Evolutionary conservation across 92 coral and sea anemone genomes (phyloP).

Genomic region (Phenganax marumi): DNA sequence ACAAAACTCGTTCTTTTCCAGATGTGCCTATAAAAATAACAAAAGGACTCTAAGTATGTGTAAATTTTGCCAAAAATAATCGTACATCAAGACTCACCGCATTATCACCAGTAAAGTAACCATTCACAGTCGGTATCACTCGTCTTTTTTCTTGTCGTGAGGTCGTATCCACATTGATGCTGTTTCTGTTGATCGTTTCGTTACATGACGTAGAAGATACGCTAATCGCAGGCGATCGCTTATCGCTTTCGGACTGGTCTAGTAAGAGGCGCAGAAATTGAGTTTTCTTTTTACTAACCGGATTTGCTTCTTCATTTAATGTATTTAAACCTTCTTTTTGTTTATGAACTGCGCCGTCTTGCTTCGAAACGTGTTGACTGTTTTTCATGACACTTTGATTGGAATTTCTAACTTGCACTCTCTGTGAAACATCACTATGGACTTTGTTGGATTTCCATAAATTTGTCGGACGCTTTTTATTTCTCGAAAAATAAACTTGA

Average conservation of each 20-base stretch:
- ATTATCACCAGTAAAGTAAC: neutral
- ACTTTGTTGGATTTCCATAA: constrained; percentile 18
- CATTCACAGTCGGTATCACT: neutral
- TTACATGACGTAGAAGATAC: neutral
- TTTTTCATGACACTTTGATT: neutral
- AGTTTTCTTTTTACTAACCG: neutral
- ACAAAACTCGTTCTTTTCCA: neutral
- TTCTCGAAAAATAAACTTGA: neutral
- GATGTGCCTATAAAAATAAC: neutral
- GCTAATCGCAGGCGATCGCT: neutral
- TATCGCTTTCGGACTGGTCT: neutral
- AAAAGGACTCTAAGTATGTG: neutral
- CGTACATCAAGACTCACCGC: neutral
- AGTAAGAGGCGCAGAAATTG: constrained; percentile 8
- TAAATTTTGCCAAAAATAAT: neutral
- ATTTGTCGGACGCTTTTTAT: neutral
- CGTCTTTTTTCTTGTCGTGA: neutral
- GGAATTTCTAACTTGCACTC: neutral
- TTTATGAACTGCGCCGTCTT: neutral
- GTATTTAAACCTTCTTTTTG: neutral
- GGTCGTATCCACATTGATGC: neutral
- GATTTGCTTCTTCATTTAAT: neutral
- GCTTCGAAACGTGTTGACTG: neutral
- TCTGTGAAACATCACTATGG: constrained; percentile 15
- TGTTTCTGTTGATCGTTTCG: neutral